Evolutionary conservation across 2,797 vertebrate genomes (phyloP).

Genomic region (Cryptoprocta ferox): DNA sequence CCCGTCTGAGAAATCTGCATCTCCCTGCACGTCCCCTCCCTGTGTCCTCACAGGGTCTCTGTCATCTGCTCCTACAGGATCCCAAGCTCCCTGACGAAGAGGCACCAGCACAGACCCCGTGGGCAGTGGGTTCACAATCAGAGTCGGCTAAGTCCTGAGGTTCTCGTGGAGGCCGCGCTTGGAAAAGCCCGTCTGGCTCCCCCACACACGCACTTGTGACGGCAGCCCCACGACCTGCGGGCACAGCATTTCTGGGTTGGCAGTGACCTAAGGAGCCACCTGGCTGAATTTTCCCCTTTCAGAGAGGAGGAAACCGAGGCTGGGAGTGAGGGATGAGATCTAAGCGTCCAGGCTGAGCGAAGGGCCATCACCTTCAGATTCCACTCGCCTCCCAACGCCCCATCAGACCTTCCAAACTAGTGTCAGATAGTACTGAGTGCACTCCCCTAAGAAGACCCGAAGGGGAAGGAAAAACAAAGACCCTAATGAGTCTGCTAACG

Average conservation of each 20-base stretch:
- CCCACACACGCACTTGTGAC: too few relatives aligned
- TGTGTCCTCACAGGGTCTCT: neutral
- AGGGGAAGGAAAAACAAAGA: too few relatives aligned
- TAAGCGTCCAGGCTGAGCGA: neutral
- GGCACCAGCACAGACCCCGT: neutral
- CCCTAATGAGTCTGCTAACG: accelerated
- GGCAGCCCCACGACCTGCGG: accelerated
- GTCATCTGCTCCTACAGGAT: accelerated
- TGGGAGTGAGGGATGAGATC: accelerated
- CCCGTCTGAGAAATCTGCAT: neutral
- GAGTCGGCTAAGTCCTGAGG: accelerated
- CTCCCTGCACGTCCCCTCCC: accelerated
- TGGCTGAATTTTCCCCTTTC: neutral
- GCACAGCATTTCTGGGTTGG: accelerated
- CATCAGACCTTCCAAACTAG: neutral
- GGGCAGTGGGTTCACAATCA: accelerated
- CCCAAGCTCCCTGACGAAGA: neutral
- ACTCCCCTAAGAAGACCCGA: too few relatives aligned
- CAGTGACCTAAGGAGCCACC: accelerated
- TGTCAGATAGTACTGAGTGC: accelerated
- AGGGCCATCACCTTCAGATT: accelerated
- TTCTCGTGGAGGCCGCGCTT: accelerated
- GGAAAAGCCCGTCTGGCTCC: accelerated
- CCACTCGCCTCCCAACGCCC: neutral
- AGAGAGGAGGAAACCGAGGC: neutral